Evolutionary conservation across 2,888 invertebrate species (phyloP).

Genomic region (Tholera decimalis): DNA sequence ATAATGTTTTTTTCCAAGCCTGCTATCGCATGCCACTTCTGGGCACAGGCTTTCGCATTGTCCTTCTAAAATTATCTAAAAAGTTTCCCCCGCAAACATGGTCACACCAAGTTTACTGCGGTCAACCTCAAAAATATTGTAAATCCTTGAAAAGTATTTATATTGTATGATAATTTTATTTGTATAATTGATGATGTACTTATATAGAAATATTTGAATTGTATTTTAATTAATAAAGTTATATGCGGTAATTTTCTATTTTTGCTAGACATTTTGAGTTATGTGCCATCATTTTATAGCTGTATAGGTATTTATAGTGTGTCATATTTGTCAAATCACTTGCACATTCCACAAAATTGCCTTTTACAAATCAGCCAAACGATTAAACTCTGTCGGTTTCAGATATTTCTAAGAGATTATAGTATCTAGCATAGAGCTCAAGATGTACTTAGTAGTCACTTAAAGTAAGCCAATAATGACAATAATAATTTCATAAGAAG

Average conservation of each 20-base stretch:
- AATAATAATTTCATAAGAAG: conserved; percentile 50
- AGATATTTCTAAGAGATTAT: conserved; percentile 21
- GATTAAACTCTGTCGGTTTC: not conserved
- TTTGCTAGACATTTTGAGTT: conserved; percentile 11
- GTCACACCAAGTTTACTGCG: no score
- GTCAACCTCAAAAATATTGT: no score
- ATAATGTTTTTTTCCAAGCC: no score
- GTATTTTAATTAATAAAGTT: conserved; percentile 7
- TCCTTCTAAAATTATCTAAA: no score
- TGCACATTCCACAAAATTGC: conserved; percentile 49
- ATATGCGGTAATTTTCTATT: not conserved
- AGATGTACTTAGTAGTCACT: conserved; percentile 56
- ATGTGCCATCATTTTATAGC: conserved; percentile 20
- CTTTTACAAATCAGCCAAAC: not conserved
- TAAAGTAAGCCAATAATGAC: conserved; percentile 62
- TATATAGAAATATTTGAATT: conserved; percentile 36
- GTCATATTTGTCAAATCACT: conserved; percentile 16
- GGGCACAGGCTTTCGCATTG: no score
- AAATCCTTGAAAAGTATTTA: conserved; percentile 42
- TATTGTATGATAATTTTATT: conserved; percentile 30
- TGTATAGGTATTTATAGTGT: conserved; percentile 25
- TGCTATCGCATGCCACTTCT: no score
- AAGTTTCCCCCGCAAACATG: no score
- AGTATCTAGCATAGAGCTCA: conserved; percentile 44
- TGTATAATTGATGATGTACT: conserved; percentile 51